A percentile compares a stretch with the other conserved stretches of the same genome.
Evolutionary conservation across 2,113 vertebrate genomes (phyloP).

Genomic region (Leptodactylus fuscus): DNA sequence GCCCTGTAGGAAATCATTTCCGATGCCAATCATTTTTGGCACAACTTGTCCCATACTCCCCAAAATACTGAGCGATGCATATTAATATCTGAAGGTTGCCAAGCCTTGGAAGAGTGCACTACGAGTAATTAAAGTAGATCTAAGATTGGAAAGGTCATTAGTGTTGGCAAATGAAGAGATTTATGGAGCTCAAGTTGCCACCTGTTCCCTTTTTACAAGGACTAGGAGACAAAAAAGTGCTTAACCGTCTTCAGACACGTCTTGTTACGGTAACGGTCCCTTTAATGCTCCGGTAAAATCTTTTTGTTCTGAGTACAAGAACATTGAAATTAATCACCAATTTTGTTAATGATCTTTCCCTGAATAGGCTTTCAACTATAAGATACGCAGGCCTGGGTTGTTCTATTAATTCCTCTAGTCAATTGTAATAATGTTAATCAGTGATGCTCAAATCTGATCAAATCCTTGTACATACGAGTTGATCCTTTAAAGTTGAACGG

Average conservation of each 20-base stretch:
- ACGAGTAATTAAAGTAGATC: constrained; percentile 54
- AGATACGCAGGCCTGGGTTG: constrained; percentile 37
- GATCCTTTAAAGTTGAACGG: constrained; percentile 55
- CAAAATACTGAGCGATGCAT: background rate
- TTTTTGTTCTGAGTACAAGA: constrained; percentile 47
- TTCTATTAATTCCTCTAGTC: constrained; percentile 53
- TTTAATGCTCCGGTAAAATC: constrained; percentile 44
- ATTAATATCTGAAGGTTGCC: constrained; percentile 44
- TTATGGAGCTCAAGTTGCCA: constrained; percentile 51
- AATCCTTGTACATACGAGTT: constrained; percentile 57
- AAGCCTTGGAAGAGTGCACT: constrained; percentile 46
- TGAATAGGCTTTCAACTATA: constrained; percentile 46
- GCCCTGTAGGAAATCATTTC: background rate
- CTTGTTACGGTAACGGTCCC: constrained; percentile 21
- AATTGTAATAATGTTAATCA: constrained; percentile 58
- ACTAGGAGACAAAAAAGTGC: constrained; percentile 25
- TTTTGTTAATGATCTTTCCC: constrained; percentile 57
- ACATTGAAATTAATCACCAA: constrained; percentile 58
- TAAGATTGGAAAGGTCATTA: constrained; percentile 56
- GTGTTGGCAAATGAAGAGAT: constrained; percentile 49
- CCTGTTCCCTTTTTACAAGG: constrained; percentile 41
- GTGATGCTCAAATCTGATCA: constrained; percentile 54
- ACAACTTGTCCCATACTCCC: background rate
- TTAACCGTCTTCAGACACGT: constrained; percentile 20
- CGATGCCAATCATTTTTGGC: background rate